phyloP scores from a whole-genome alignment of 2,888 invertebrate genomes.

The Microctonus hyperodae region DNA sequence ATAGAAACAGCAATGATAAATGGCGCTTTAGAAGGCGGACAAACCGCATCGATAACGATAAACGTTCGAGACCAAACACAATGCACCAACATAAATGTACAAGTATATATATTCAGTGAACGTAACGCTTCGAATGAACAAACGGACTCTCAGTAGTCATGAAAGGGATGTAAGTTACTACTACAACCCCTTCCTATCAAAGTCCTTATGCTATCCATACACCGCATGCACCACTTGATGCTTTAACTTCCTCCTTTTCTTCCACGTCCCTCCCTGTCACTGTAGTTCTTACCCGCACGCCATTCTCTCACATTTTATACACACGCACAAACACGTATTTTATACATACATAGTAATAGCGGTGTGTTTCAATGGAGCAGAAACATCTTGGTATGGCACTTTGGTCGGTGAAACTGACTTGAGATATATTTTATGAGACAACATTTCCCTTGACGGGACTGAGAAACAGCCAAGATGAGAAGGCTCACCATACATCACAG shows the following conservation, averaged over 20 bases:
- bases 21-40: neutral
- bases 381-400: slow-evolving; percentile 45
- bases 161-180: neutral
- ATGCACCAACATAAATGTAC: slow-evolving; percentile 4
- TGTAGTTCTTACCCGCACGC: too few relatives aligned
- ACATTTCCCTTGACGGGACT: slow-evolving; percentile 49
- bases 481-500: slow-evolving; percentile 51
- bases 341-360: slow-evolving; percentile 17
- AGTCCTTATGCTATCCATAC: neutral
- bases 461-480: slow-evolving; percentile 42
- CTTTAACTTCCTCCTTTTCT: neutral
- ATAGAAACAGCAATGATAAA: neutral
- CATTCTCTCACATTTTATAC: neutral
- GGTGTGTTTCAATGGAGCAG: slow-evolving; percentile 45
- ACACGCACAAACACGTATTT: neutral
- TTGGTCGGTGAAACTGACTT: slow-evolving; percentile 42
- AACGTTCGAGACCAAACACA: slow-evolving; percentile 27
- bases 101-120: slow-evolving; percentile 14
- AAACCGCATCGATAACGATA: slow-evolving; percentile 36
- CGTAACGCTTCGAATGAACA: neutral
- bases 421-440: slow-evolving; percentile 53
- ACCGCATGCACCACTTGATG: neutral
- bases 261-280: neutral
- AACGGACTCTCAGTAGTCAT: neutral
- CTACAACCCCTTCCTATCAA: neutral